Evolutionary conservation across 2,797 vertebrate genomes (phyloP).

Genomic region (Adrianichthys oophorus): DNA sequence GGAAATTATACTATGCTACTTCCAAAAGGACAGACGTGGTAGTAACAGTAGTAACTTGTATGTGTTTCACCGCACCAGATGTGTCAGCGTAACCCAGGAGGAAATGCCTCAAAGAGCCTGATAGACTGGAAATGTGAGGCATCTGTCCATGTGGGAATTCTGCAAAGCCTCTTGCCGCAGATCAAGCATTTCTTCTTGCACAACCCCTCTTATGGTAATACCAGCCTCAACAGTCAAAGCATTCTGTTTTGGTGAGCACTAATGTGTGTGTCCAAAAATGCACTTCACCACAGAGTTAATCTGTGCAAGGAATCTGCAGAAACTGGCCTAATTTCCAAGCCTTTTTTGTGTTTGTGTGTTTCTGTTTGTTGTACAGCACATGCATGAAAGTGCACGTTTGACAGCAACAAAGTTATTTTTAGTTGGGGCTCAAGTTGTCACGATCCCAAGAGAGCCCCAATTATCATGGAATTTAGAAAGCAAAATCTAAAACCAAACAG

Average conservation of each 20-base stretch:
- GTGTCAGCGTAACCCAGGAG: slow-evolving; percentile 41
- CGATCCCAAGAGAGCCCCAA: slow-evolving; percentile 74
- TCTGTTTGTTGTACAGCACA: not conserved
- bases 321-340: not conserved
- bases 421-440: slow-evolving; percentile 64
- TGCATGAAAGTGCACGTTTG: slow-evolving; percentile 24
- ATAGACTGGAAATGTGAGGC: slow-evolving; percentile 7
- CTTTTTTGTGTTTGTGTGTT: not conserved
- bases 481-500: slow-evolving; percentile 72
- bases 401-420: slow-evolving; percentile 67
- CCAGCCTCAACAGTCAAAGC: slow-evolving; percentile 2
- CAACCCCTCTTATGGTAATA: too few relatives aligned
- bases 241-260: slow-evolving; percentile 1
- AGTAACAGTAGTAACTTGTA: too few relatives aligned
- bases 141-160: too few relatives aligned
- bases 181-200: too few relatives aligned
- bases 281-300: slow-evolving; percentile 9
- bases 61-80: slow-evolving; percentile 53
- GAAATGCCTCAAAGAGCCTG: slow-evolving; percentile 47
- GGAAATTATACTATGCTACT: too few relatives aligned
- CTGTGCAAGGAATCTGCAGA: not conserved
- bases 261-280: not conserved
- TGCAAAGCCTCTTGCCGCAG: too few relatives aligned
- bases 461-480: slow-evolving; percentile 83
- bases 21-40: too few relatives aligned